Evolutionary conservation across 2,888 invertebrate species (phyloP).

Genomic region (Liodrosophila aerea): DNA sequence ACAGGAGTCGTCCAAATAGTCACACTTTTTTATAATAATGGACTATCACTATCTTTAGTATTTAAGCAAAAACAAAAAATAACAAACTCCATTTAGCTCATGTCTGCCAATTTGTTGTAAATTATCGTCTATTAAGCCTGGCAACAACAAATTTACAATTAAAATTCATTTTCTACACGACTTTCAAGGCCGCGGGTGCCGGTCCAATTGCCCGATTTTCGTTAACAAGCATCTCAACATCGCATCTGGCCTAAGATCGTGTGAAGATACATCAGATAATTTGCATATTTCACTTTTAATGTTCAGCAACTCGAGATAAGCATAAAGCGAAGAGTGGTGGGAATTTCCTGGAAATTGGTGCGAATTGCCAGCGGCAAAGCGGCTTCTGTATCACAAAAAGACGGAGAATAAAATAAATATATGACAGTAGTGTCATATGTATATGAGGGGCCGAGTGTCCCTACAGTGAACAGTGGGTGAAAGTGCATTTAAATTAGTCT

Average conservation of each 20-base stretch:
- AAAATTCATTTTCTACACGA: slow-evolving; percentile 75
- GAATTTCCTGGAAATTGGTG: slow-evolving; percentile 72
- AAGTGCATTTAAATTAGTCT: slow-evolving; percentile 5
- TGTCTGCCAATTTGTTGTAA: slow-evolving; percentile 40
- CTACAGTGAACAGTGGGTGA: slow-evolving; percentile 33
- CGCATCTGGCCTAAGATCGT: slow-evolving; percentile 51
- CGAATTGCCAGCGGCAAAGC: slow-evolving; percentile 43
- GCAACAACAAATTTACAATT: slow-evolving; percentile 53
- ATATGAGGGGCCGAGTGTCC: too few species aligned
- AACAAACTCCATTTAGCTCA: slow-evolving; percentile 36
- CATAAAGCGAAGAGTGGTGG: slow-evolving; percentile 55
- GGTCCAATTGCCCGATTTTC: slow-evolving; percentile 28
- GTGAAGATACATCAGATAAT: slow-evolving; percentile 75
- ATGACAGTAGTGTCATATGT: neutral
- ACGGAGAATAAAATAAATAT: slow-evolving; percentile 2
- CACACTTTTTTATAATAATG: neutral
- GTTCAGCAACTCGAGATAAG: slow-evolving; percentile 26
- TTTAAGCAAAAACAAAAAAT: neutral
- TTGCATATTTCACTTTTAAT: slow-evolving; percentile 57
- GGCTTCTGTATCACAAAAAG: slow-evolving; percentile 72
- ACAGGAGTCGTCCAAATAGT: neutral
- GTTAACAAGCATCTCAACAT: slow-evolving; percentile 56
- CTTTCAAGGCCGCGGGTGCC: slow-evolving; percentile 45
- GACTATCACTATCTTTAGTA: neutral
- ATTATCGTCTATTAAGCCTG: slow-evolving; percentile 50